Base-by-base conservation (phyloP, 2,113 vertebrate genomes). In the Amphiprion ocellaris region DNA sequence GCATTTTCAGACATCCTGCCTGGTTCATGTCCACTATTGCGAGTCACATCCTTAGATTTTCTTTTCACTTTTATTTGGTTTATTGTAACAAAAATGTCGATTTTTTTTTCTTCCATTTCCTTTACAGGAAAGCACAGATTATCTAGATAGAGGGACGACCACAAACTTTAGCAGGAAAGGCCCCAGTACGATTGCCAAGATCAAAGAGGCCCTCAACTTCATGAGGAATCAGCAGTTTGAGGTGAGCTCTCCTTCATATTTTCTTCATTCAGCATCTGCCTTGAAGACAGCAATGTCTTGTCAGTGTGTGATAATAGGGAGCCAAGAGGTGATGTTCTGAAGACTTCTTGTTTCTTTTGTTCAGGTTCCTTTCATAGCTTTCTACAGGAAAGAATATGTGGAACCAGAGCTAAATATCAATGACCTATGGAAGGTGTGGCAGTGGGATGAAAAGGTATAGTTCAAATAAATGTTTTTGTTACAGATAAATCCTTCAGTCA, bases 211-310 rank as follows among this genome's bases (percentile, higher is more conserved):
- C 7, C 92, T 99, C 17, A 99, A 98, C 91, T 99, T 99, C 88
- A 99, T 99, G 97, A 95, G 97, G 84, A 99, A 99, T 90, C 98
- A 99, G 60, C 98, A 99, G 84, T 98, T 99, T 94, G 98, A 99
- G 97, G 98, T 65, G 39, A 65, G 15, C n/a, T 79, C 10, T 61
- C 24, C 6, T 33, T 49, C n/a, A 52, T 47, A 2, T 28, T 74
- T 24, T 1, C 6, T 60, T 53, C 11, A 1, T 49, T 67, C 62
- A 0, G 33, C 4, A 3, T 72, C 4, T 7, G n/a, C 47, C 2
- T 56, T 46, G 15, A 23, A 23, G 11, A 44, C 2, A 55, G 49
- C 26, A 49, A 52, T 0, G 37, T 15, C 7, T n/a, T 68, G 7
- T 61, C 15, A 61, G 17, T 16, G 6, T 81, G 9, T 65, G 9